Evolutionary conservation across 2,113 vertebrate genomes (phyloP).

Genomic region (Crotalus tigris): DNA sequence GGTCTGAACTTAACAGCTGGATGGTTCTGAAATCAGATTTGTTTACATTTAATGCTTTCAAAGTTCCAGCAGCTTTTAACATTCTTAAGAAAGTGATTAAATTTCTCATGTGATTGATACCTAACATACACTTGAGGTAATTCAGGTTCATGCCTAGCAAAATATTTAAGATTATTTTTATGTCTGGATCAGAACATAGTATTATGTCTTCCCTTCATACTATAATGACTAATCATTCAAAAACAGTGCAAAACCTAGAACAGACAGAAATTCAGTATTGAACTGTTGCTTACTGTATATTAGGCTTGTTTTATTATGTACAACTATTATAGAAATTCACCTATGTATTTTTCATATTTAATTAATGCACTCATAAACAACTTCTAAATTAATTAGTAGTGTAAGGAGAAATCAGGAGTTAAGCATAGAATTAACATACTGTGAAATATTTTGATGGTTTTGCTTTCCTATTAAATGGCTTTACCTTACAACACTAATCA

Average conservation of each 20-base stretch:
- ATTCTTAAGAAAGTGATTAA: not conserved
- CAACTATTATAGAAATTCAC: not conserved
- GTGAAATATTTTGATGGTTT: not conserved
- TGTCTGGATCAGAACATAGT: not conserved
- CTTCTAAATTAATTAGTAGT: not conserved
- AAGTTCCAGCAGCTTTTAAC: not conserved
- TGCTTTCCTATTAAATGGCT: not conserved
- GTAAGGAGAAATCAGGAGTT: not conserved
- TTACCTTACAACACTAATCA: not conserved
- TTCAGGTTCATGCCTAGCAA: not conserved
- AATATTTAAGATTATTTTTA: not conserved
- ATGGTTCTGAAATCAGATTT: not conserved
- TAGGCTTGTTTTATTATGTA: not conserved
- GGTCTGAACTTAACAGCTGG: not conserved
- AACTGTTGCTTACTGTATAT: not conserved
- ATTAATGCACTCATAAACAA: not conserved
- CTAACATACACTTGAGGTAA: not conserved
- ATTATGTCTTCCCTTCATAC: conserved; percentile 4
- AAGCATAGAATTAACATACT: not conserved
- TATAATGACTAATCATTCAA: conserved; percentile 7
- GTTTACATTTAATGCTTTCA: not conserved
- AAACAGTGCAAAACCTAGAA: not conserved
- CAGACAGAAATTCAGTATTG: not conserved
- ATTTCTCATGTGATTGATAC: not conserved
- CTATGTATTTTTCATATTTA: not conserved